A percentile compares a stretch with the other conserved stretches of the same genome.
These are phyloP conservation scores for Lypha dubia DNA, from an alignment of 2,888 invertebrate species.

Conservation along the genomic window DNA sequence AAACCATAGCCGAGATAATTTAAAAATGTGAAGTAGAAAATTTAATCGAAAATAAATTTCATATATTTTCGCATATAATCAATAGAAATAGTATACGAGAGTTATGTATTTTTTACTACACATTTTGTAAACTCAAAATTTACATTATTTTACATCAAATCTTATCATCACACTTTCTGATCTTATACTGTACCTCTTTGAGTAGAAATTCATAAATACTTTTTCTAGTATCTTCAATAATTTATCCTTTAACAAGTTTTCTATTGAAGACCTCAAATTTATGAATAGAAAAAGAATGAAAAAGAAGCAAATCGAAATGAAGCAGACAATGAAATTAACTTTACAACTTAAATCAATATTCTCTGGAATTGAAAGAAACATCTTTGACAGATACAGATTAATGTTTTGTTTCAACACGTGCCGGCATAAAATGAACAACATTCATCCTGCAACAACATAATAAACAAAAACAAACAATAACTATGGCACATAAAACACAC, in stretches of 20 bases:
- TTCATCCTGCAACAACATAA: background rate
- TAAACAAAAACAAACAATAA: background rate
- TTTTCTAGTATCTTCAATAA: too few species aligned
- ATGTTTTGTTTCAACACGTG: constrained; percentile 24
- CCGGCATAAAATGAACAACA: constrained; percentile 1
- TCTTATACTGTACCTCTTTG: too few species aligned
- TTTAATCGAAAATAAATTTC: too few species aligned
- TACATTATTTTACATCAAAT: too few species aligned
- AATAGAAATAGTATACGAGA: too few species aligned
- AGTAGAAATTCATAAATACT: too few species aligned
- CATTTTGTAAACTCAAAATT: too few species aligned
- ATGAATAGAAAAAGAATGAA: background rate
- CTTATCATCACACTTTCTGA: too few species aligned
- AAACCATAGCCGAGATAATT: too few species aligned
- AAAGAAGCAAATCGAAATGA: background rate
- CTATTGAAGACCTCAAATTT: background rate
- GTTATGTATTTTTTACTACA: too few species aligned
- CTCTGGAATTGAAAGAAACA: constrained; percentile 30
- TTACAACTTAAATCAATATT: constrained; percentile 27
- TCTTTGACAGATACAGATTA: constrained; percentile 45
- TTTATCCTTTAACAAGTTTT: background rate
- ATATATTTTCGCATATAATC: too few species aligned
- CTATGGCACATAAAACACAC: background rate
- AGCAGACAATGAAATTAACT: constrained; percentile 26
- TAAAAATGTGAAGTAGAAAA: too few species aligned